Evolutionary conservation across 1,140 invertebrate species (phyloP).

Genomic region (Temnothorax nylanderi): DNA sequence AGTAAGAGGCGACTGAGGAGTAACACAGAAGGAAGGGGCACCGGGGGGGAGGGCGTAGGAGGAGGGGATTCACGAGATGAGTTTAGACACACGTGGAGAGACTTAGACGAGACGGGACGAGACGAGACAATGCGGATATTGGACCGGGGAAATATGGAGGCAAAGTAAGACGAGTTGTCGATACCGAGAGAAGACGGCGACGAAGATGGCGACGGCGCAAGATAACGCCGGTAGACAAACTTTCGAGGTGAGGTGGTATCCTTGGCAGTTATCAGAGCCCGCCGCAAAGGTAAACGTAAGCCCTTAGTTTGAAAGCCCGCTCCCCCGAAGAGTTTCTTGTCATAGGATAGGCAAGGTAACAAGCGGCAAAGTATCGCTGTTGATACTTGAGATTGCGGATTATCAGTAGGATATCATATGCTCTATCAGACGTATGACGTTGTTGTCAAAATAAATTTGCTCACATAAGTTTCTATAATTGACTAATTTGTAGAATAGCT

Average conservation of each 20-base stretch:
- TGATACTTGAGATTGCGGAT: slow-evolving; percentile 54
- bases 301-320: slow-evolving; percentile 35
- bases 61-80: slow-evolving; percentile 56
- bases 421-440: neutral
- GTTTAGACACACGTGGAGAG: slow-evolving; percentile 79
- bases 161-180: slow-evolving; percentile 81
- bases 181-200: slow-evolving; percentile 72
- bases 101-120: slow-evolving; percentile 77
- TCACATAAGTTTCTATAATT: slow-evolving; percentile 3
- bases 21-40: slow-evolving; percentile 1
- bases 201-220: slow-evolving; percentile 37
- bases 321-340: slow-evolving; percentile 52
- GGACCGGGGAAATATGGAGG: slow-evolving; percentile 78
- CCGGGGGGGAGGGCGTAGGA: neutral
- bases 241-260: slow-evolving; percentile 69
- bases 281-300: slow-evolving; percentile 61
- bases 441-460: slow-evolving; percentile 1
- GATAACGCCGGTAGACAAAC: slow-evolving; percentile 81
- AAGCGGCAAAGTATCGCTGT: slow-evolving; percentile 54
- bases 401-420: slow-evolving; percentile 26
- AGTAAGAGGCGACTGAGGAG: slow-evolving; percentile 43
- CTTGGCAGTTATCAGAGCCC: slow-evolving; percentile 69
- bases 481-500: neutral
- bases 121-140: slow-evolving; percentile 82
- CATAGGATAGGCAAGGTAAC: slow-evolving; percentile 50